Base-by-base conservation (phyloP, 2,797 vertebrate species). In the Pseudopleuronectes americanus region DNA sequence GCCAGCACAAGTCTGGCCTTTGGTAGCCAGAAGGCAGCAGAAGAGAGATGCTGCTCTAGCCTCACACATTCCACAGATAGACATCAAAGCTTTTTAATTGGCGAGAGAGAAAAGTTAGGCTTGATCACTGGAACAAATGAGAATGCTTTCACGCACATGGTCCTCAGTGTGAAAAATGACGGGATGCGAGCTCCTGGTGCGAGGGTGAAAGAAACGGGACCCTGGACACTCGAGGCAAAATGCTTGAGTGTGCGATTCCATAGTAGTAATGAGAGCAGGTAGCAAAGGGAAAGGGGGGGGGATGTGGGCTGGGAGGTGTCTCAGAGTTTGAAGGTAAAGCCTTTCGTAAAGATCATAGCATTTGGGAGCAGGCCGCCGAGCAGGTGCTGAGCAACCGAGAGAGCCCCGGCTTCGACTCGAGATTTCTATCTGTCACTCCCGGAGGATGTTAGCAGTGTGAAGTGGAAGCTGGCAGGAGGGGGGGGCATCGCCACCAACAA, bases 341-440 rank as follows among this genome's bases (percentile, higher is more conserved):
- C 63, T 73, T 84, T 89, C 88, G 71, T 52, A 86, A 87, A 89
- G 84, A 80, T 68, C 48, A 13, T 48, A 68, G 72, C 79, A 57
- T 71, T 74, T 65, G 57, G 76, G 79, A 83, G 70, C 62, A 77
- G 70, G 70, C 66, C 64, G 55, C 36, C 33, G 69, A 80, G 73
- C 38, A 41, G 60, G 47, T 13, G 70, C 63, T 63, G 83, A 89
- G 80, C 77, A 43, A 67, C 85, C 59, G 70, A 79, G 68, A 71
- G 68, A 71, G 80, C 4, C 66, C 54, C 3, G 24, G 60, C 76
- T 84, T 55, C 79, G 76, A 61, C 77, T 85, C 72, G 19, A 33
- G 90, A 91, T 90, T 77, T 60, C 80, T 90, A 91, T 91, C 91
- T 84, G 83, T 85, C 84, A 60, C 68, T 84, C 91, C 89, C 89